Evolutionary conservation across 2,113 vertebrate genomes (phyloP).

Genomic region (Cercopithecus mona): DNA sequence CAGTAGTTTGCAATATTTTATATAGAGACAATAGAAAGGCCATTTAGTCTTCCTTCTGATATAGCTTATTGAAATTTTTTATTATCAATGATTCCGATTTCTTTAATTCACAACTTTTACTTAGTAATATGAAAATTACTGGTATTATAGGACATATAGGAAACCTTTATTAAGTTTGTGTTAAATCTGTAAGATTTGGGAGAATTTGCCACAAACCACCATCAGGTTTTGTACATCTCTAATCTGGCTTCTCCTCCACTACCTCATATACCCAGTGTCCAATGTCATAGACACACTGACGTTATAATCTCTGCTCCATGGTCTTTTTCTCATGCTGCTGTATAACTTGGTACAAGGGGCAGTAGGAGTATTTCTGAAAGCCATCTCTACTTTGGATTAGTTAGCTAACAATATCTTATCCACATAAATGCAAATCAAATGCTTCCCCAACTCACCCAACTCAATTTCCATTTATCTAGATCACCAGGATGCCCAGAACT

Average conservation of each 20-base stretch:
- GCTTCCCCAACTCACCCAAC: not conserved
- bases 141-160: not conserved
- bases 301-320: not conserved
- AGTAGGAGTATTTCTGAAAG: not conserved
- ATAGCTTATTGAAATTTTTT: not conserved
- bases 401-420: not conserved
- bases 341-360: too few species aligned
- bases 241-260: not conserved
- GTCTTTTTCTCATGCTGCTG: not conserved
- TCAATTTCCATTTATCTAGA: not conserved
- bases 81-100: not conserved
- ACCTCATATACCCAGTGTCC: not conserved
- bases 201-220: not conserved
- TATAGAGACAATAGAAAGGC: not conserved
- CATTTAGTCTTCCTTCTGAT: not conserved
- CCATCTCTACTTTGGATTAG: too few species aligned
- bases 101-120: not conserved
- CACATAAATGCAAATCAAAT: not conserved
- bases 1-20: not conserved
- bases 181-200: not conserved
- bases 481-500: not conserved
- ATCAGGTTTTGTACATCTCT: not conserved
- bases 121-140: not conserved
- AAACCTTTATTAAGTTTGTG: not conserved
- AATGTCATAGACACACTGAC: not conserved